phyloP scores from a whole-genome alignment of 2,888 invertebrate species.

The Didymodactylos carnosus region DNA sequence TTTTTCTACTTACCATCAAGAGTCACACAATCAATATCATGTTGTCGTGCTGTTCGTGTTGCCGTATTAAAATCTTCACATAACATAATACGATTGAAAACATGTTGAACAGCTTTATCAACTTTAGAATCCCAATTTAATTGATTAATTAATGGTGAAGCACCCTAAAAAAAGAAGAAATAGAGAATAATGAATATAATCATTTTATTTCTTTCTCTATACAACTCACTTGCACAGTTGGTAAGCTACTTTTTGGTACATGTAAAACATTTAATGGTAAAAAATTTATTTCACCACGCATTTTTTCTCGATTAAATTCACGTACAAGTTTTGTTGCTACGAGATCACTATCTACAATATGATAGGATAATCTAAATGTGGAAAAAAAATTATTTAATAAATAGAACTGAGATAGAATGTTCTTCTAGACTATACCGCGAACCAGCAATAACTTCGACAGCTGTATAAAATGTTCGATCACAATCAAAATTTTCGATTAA shows the following conservation, averaged over 20 bases:
- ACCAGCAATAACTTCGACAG: slow-evolving; percentile 68
- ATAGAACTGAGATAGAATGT: no score
- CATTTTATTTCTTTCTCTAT: no score
- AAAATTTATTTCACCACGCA: slow-evolving; percentile 95
- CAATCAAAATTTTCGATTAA: slow-evolving; percentile 93
- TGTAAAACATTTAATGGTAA: slow-evolving; percentile 89
- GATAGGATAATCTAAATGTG: slow-evolving; percentile 58
- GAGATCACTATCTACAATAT: slow-evolving; percentile 87
- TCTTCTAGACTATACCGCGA: no score
- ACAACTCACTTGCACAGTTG: no score
- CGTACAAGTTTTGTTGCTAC: slow-evolving; percentile 88
- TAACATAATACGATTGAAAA: slow-evolving; percentile 93
- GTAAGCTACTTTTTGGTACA: slow-evolving; percentile 44
- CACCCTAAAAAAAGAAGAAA: no score
- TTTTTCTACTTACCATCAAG: slow-evolving; percentile 74
- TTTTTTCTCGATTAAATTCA: slow-evolving; percentile 83
- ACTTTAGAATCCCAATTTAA: slow-evolving; percentile 53
- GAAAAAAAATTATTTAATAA: no score
- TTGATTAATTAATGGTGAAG: slow-evolving; percentile 89
- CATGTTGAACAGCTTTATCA: slow-evolving; percentile 77
- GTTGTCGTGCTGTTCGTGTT: slow-evolving; percentile 75
- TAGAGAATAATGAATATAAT: no score
- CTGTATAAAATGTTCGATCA: slow-evolving; percentile 86
- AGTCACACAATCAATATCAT: slow-evolving; percentile 93
- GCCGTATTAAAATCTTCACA: slow-evolving; percentile 89